Evolutionary conservation across 2,888 invertebrate genomes (phyloP).

Genomic region (Pseudococcus longispinus): DNA sequence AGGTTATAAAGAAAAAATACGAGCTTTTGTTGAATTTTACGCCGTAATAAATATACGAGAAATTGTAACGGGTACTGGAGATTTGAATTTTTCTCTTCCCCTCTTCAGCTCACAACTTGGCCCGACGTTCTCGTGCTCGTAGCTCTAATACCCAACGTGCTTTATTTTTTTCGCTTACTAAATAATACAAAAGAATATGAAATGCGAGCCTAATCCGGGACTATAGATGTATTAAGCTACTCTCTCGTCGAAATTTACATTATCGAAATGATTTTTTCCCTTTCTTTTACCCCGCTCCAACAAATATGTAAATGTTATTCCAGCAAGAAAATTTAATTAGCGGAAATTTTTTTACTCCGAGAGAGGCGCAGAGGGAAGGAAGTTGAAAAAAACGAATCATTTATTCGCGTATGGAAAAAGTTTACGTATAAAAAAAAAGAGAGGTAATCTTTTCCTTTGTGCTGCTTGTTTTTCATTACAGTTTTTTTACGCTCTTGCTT

Average conservation of each 20-base stretch:
- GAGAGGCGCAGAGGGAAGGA: background rate
- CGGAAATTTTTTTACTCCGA: background rate
- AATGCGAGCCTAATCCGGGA: conserved; percentile 1
- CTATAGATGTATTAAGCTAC: conserved; percentile 17
- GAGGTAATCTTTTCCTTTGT: conserved; percentile 27
- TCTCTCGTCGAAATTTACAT: conserved; percentile 20
- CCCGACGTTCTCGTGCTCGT: background rate
- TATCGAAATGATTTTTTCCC: background rate
- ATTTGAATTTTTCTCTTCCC: background rate
- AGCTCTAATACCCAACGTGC: background rate
- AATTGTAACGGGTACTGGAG: conserved; percentile 15
- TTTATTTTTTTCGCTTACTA: background rate
- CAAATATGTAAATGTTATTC: conserved; percentile 24
- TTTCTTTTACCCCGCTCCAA: background rate
- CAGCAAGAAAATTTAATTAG: conserved; percentile 28
- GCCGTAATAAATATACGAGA: conserved; percentile 10
- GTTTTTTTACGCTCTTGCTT: background rate
- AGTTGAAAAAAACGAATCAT: background rate
- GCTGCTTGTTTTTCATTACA: conserved; percentile 42
- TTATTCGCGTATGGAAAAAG: conserved; percentile 19
- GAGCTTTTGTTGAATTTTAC: conserved; percentile 22
- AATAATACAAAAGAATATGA: conserved; percentile 21
- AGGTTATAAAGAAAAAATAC: conserved; percentile 10
- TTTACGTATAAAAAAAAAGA: background rate
- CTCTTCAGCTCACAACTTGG: background rate